phyloP scores from a whole-genome alignment of 2,888 invertebrate genomes.

The Agrypnus murinus region DNA sequence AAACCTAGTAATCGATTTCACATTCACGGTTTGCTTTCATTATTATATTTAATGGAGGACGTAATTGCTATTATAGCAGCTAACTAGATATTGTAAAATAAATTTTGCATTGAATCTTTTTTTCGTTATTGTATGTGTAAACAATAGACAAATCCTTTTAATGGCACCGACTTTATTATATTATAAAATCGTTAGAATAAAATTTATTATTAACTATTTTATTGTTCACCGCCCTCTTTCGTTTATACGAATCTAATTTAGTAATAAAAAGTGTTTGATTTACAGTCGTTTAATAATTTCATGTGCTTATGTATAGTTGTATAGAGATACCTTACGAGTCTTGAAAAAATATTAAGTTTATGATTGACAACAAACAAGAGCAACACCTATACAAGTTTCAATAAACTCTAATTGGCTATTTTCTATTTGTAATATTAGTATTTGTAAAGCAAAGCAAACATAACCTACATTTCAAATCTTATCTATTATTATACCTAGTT shows the following conservation, averaged over 20 bases:
- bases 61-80: neutral
- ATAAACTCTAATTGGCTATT: slow-evolving; percentile 12
- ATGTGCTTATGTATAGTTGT: neutral
- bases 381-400: slow-evolving; percentile 9
- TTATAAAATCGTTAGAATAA: neutral
- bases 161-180: neutral
- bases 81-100: slow-evolving; percentile 3
- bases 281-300: neutral
- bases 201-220: slow-evolving; percentile 1
- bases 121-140: neutral
- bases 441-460: slow-evolving; percentile 17
- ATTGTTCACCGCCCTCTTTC: neutral
- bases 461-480: slow-evolving; percentile 32
- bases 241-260: neutral
- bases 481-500: neutral
- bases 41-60: neutral
- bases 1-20: slow-evolving; percentile 1
- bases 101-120: neutral
- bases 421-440: slow-evolving; percentile 16
- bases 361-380: neutral
- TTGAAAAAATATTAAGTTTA: neutral
- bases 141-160: neutral
- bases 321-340: no score
- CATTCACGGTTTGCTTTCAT: neutral
- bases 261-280: neutral